Percentiles rank a stretch among this genome's conserved stretches.
Evolutionary conservation across 2,113 vertebrate species (phyloP).

Genomic region (Strigops habroptila): DNA sequence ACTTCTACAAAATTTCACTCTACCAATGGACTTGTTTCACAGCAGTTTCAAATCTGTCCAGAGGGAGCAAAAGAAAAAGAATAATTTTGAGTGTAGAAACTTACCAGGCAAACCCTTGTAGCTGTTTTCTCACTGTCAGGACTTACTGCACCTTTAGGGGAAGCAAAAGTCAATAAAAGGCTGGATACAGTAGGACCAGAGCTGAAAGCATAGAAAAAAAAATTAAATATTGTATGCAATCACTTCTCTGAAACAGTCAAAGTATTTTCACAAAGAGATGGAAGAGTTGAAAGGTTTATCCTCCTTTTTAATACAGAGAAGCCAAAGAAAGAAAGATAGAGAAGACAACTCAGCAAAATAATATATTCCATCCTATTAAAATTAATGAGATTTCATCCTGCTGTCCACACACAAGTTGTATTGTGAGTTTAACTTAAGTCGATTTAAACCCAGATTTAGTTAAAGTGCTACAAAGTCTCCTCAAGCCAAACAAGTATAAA

Average conservation of each 20-base stretch:
- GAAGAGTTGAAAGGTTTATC: neutral
- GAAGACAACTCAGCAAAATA: neutral
- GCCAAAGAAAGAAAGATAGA: neutral
- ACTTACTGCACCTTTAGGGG: neutral
- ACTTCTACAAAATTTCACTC: neutral
- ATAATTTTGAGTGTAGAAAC: neutral
- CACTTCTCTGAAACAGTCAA: neutral
- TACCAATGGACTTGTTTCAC: neutral
- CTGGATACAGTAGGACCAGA: neutral
- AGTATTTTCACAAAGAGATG: neutral
- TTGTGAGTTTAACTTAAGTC: neutral
- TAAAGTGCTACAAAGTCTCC: neutral
- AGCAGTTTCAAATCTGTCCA: neutral
- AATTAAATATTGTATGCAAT: neutral
- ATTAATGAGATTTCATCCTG: constrained; percentile 35
- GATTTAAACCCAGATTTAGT: constrained; percentile 40
- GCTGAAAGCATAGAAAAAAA: neutral
- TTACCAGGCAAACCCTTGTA: constrained; percentile 14
- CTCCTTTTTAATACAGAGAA: neutral
- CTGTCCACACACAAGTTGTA: neutral
- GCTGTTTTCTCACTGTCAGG: neutral
- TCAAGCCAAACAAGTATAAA: neutral
- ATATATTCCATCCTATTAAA: constrained; percentile 31
- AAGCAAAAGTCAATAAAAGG: constrained; percentile 4
- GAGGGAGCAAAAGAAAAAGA: neutral